Base-by-base conservation (phyloP, 1,140 invertebrate species). In the Drepana arcuata region DNA sequence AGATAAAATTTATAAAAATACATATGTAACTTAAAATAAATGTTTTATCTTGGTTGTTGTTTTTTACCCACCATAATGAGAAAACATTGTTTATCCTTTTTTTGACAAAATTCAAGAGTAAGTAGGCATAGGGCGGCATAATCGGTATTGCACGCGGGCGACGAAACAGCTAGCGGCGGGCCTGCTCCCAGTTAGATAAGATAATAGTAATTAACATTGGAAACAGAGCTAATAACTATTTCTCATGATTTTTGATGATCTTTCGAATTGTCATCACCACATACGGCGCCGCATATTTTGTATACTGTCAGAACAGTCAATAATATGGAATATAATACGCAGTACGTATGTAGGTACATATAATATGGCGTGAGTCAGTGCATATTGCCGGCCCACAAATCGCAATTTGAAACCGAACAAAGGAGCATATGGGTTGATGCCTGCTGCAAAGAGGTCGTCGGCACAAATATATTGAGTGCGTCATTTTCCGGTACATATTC, bases 301-400 rank as follows among this genome's bases (percentile, higher is more conserved):
- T 5, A 21, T 21, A 5, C 18, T 21, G 18, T 21, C 9, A 21
- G 18, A 5, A 4, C 4, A 21, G 9, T 21, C 9, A 21, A 9
- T 4, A 10, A 26, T 6, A 26, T 26, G n/a, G n/a, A 26, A 26
- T 26, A 26, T 26, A 6, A n/a, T 10, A 10, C 24, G 6, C n/a
- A 10, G 10, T 10, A 26, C 10, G 24, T 21, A 21, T 21, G 6
- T 6, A 26, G 24, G 53, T 50, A n/a, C n/a, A 48, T 54, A 59
- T 50, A 56, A 78, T 73, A 70, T 46, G 34, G 42, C n/a, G 34
- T 77, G 70, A 72, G 48, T 78, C 73, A 74, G 36, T 56, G 57
- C 63, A 55, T 60, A 49, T 18, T 43, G 52, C 34, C 65, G 55
- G 52, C 60, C 59, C 63, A 72, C 69, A 65, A 72, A 66, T 62